phyloP scores from a whole-genome alignment of 2,888 invertebrate genomes.

The Hypomecis atomaria region DNA sequence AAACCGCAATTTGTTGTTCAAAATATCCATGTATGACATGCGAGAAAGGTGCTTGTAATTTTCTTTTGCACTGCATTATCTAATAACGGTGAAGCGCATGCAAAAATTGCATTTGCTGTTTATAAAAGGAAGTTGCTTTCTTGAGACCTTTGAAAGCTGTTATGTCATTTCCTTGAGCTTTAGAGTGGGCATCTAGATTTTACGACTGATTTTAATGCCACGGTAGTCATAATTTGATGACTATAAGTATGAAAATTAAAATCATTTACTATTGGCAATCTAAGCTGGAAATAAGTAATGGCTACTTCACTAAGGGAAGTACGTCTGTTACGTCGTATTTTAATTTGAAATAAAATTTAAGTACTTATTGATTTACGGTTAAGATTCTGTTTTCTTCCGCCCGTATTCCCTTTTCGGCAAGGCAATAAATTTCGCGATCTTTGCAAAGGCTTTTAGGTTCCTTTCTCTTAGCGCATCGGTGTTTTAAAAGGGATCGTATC shows the following conservation, averaged over 20 bases:
- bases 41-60: constrained; percentile 56
- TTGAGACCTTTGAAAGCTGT: constrained; percentile 48
- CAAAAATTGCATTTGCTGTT: constrained; percentile 57
- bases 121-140: constrained; percentile 38
- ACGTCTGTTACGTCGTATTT: constrained; percentile 3
- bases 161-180: constrained; percentile 52
- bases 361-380: constrained; percentile 55
- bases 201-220: constrained; percentile 38
- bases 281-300: background rate
- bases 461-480: constrained; percentile 57
- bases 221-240: constrained; percentile 10
- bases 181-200: constrained; percentile 48
- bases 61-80: constrained; percentile 64
- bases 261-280: constrained; percentile 1
- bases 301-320: background rate
- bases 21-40: constrained; percentile 40
- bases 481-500: constrained; percentile 63
- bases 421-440: constrained; percentile 55
- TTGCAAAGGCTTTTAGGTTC: constrained; percentile 54
- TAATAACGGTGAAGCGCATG: constrained; percentile 53
- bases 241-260: constrained; percentile 8
- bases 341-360: constrained; percentile 45
- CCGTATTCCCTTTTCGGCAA: constrained; percentile 50
- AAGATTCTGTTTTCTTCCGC: constrained; percentile 47
- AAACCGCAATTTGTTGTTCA: constrained; percentile 10